phyloP scores from a whole-genome alignment of 2,797 vertebrate genomes.

The Lepilemur ruficaudatus region DNA sequence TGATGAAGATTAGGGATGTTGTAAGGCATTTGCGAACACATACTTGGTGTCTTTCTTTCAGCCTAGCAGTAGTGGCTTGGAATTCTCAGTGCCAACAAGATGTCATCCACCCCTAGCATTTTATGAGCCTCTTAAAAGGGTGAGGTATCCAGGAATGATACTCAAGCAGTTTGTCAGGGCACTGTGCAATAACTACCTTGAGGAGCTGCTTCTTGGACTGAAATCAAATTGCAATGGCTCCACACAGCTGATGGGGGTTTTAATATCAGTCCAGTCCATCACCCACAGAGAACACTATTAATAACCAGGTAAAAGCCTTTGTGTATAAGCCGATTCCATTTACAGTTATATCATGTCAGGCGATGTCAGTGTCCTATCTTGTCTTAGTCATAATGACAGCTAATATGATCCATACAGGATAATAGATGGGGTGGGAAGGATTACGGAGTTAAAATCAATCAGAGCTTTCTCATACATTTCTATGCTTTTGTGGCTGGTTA shows the following conservation, averaged over 20 bases:
- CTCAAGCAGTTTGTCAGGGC: slow-evolving; percentile 57
- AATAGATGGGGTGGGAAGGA: slow-evolving; percentile 84
- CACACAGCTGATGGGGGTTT: slow-evolving; percentile 66
- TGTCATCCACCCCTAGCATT: slow-evolving; percentile 51
- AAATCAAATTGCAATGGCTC: slow-evolving; percentile 81
- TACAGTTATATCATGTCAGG: slow-evolving; percentile 83
- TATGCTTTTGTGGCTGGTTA: slow-evolving; percentile 84
- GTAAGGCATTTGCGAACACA: not conserved
- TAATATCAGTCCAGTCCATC: slow-evolving; percentile 80
- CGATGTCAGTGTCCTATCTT: slow-evolving; percentile 81
- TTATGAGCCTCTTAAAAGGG: slow-evolving; percentile 74
- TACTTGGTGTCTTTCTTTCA: slow-evolving; percentile 50
- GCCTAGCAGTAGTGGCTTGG: not conserved
- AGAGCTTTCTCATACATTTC: slow-evolving; percentile 83
- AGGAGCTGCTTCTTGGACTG: slow-evolving; percentile 79
- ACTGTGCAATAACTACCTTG: slow-evolving; percentile 63
- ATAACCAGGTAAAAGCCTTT: slow-evolving; percentile 85
- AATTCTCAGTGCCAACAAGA: slow-evolving; percentile 64
- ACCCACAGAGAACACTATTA: slow-evolving; percentile 83
- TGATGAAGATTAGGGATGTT: not conserved
- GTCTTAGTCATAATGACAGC: slow-evolving; percentile 82
- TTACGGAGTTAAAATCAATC: slow-evolving; percentile 86
- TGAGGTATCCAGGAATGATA: slow-evolving; percentile 60
- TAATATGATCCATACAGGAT: slow-evolving; percentile 84
- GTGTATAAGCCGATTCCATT: slow-evolving; percentile 83